A percentile compares a stretch with the other conserved stretches of the same genome.
Conservation (phyloP, 2,113 vertebrate genomes). For the Oryzias javanicus region DNA sequence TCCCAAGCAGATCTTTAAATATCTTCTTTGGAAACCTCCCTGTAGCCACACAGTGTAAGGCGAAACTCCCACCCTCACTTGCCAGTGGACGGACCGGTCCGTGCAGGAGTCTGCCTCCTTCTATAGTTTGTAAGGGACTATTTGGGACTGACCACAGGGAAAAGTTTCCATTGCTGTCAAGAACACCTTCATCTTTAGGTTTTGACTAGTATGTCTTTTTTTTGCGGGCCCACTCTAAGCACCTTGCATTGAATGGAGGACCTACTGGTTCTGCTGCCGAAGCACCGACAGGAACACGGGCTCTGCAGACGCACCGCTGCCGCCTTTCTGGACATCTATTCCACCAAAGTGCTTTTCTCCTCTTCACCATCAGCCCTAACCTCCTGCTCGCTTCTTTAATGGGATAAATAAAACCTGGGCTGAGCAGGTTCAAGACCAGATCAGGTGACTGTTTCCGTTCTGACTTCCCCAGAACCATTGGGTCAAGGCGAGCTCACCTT, state of each 20-base stretch:
- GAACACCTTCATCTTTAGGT: constrained; percentile 9
- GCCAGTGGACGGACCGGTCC: constrained; percentile 51
- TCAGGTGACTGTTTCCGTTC: constrained; percentile 46
- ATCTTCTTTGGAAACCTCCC: constrained; percentile 57
- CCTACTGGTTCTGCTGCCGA: constrained; percentile 79
- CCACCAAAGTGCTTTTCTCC: constrained; percentile 39
- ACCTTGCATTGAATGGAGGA: constrained; percentile 81
- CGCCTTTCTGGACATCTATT: constrained; percentile 40
- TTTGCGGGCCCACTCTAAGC: constrained; percentile 43
- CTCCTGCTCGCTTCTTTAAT: constrained; percentile 70
- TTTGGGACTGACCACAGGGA: constrained; percentile 19
- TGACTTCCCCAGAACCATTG: constrained; percentile 32
- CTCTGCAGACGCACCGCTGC: constrained; percentile 60
- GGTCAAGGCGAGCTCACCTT: constrained; percentile 23
- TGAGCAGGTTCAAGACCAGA: constrained; percentile 71
- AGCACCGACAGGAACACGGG: constrained; percentile 78
- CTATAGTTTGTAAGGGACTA: constrained; percentile 18
- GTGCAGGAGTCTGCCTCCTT: constrained; percentile 16
- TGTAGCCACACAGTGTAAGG: constrained; percentile 79
- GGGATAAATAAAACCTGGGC: constrained; percentile 73
- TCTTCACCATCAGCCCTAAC: constrained; percentile 50
- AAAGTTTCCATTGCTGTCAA: no score
- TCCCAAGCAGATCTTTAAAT: constrained; percentile 78
- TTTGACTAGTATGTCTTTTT: constrained; percentile 54
- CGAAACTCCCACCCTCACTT: constrained; percentile 56